These are phyloP conservation scores for Morbakka virulenta DNA, from an alignment of 30 jellyfish, hydroid and myxozoan species.

Conservation along the genomic window DNA sequence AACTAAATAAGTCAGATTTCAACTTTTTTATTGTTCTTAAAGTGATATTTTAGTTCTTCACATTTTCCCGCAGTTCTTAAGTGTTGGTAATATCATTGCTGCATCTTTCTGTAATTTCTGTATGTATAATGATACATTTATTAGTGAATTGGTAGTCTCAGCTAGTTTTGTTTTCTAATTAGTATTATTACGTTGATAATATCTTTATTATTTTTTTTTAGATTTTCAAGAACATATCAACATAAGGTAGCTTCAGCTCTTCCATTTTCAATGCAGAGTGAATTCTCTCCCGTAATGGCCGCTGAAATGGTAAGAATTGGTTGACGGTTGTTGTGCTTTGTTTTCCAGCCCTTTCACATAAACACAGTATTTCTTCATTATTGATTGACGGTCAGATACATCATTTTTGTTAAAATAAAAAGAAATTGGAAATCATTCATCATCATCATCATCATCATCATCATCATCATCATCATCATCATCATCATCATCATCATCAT, in stretches of 20 bases:
- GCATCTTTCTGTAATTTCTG: not conserved
- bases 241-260: constrained; percentile 73
- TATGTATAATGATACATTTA: no score
- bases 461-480: no score
- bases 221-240: constrained; percentile 75
- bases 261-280: constrained; percentile 98
- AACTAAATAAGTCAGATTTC: no score
- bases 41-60: no score
- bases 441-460: no score
- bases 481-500: no score
- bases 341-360: not conserved
- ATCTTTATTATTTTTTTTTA: not conserved
- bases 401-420: not conserved
- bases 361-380: not conserved
- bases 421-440: no score
- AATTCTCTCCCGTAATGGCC: constrained; percentile 83
- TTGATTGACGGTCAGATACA: not conserved
- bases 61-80: no score
- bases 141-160: no score
- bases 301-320: constrained; percentile 77
- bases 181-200: not conserved
- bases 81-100: not conserved
- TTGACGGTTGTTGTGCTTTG: not conserved
- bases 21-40: no score
- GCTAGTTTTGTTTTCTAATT: not conserved